phyloP scores from a whole-genome alignment of 2,113 vertebrate species.

The Loxodonta africana region DNA sequence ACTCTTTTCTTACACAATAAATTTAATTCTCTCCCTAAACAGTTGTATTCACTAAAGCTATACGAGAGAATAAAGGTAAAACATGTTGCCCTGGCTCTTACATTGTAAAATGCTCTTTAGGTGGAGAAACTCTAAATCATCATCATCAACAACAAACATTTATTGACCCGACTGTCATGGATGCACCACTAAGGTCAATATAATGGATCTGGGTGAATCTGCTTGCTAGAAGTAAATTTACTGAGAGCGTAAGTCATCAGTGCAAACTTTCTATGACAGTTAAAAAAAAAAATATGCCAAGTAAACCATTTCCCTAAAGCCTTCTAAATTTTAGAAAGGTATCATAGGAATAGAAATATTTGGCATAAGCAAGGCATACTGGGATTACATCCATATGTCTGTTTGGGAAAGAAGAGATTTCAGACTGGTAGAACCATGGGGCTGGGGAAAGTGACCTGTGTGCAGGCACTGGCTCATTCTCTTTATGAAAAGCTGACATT shows the following conservation, averaged over 20 bases:
- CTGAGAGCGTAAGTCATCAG: background rate
- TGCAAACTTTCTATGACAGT: constrained; percentile 3
- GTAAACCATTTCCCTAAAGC: constrained; percentile 45
- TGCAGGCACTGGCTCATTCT: constrained; percentile 7
- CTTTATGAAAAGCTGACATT: background rate
- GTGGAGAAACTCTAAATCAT: constrained; percentile 5
- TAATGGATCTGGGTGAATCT: background rate
- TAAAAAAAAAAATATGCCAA: background rate
- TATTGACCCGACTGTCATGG: background rate
- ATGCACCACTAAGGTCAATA: background rate
- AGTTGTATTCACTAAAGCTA: constrained; percentile 6
- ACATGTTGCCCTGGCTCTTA: background rate
- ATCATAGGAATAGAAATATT: background rate
- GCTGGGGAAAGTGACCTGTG: background rate
- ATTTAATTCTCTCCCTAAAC: constrained; percentile 48
- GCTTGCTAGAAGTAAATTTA: constrained; percentile 23
- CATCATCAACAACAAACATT: background rate
- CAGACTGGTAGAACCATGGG: background rate
- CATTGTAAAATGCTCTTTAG: background rate
- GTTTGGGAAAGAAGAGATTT: background rate
- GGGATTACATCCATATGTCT: background rate
- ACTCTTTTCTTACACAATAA: constrained; percentile 14
- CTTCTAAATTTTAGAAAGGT: constrained; percentile 10
- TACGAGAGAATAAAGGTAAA: background rate
- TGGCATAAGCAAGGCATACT: constrained; percentile 37